A percentile compares a stretch with the other conserved stretches of the same genome.
Conservation (phyloP, 2,113 vertebrate genomes). For the Alexandromys fortis region DNA sequence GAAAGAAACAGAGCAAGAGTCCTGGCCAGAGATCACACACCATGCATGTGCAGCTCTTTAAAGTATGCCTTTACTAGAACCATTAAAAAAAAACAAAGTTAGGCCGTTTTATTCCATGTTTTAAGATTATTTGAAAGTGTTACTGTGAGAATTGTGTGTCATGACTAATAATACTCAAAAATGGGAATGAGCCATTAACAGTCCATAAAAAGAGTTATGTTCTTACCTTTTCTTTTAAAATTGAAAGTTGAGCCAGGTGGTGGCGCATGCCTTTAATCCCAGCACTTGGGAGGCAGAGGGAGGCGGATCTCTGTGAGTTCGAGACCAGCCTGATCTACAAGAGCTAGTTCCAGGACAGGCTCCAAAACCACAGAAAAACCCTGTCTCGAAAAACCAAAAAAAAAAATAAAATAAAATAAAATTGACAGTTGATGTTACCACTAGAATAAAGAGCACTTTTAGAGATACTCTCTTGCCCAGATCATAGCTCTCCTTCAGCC, state of each 20-base stretch:
- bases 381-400: no score
- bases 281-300: no score
- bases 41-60: not conserved
- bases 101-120: not conserved
- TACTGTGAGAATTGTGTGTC: conserved; percentile 12
- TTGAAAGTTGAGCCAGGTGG: not conserved
- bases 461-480: not conserved
- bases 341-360: no score
- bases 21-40: not conserved
- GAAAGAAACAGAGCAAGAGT: not conserved
- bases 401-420: not conserved
- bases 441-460: not conserved
- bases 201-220: conserved; percentile 45
- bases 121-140: conserved; percentile 41
- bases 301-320: no score
- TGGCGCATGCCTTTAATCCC: no score
- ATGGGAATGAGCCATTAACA: conserved; percentile 6
- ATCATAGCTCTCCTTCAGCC: not conserved
- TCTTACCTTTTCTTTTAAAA: conserved; percentile 8
- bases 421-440: not conserved
- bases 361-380: no score
- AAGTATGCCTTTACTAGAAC: not conserved
- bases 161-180: conserved; percentile 11
- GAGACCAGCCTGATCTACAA: no score
- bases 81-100: conserved; percentile 1